Evolutionary conservation across 2,113 vertebrate genomes (phyloP).

Genomic region (Procavia capensis): DNA sequence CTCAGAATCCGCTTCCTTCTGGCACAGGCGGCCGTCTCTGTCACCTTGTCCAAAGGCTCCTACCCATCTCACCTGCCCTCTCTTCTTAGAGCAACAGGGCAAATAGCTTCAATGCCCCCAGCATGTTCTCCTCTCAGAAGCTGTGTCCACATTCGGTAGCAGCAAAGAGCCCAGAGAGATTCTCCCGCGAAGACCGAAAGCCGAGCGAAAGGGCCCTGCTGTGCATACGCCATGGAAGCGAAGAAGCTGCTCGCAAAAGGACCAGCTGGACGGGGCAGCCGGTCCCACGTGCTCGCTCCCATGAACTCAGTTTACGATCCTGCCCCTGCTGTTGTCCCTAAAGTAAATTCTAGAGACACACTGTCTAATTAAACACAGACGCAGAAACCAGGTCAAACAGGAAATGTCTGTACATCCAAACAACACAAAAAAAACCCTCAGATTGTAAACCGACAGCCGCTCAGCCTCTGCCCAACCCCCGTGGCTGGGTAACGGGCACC

Average conservation of each 20-base stretch:
- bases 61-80: neutral
- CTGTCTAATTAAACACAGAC: constrained; percentile 19
- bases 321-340: constrained; percentile 49
- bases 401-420: constrained; percentile 32
- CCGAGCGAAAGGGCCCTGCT: neutral
- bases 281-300: neutral
- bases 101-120: neutral
- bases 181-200: neutral
- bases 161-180: neutral
- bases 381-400: constrained; percentile 44
- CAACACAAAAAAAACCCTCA: constrained; percentile 2
- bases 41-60: neutral
- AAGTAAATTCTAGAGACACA: constrained; percentile 66
- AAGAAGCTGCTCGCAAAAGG: neutral
- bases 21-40: neutral
- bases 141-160: neutral
- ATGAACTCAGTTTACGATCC: constrained; percentile 33
- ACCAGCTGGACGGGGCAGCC: neutral
- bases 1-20: neutral
- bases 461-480: neutral
- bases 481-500: neutral
- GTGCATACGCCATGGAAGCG: neutral
- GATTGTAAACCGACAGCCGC: neutral
- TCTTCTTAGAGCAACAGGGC: constrained; percentile 14
- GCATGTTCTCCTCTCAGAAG: neutral